Conservation (phyloP, 1,140 invertebrate species). For the Drosophila oshimai region DNA sequence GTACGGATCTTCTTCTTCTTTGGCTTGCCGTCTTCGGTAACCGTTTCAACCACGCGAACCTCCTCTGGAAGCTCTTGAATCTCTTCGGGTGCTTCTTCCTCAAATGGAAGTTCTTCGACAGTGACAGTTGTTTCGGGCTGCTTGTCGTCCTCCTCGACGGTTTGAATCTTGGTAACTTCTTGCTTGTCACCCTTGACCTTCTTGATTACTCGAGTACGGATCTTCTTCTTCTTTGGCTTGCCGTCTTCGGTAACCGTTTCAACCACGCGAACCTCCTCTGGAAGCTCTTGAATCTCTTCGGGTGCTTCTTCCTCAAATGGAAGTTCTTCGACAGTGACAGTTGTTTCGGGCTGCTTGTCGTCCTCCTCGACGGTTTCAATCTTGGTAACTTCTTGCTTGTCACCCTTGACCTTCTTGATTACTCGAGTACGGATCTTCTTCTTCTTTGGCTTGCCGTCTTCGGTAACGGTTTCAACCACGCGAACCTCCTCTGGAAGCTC, state of each 20-base stretch:
- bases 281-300: background rate
- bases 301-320: background rate
- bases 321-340: background rate
- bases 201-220: background rate
- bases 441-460: background rate
- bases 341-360: background rate
- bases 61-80: background rate
- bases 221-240: background rate
- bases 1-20: background rate
- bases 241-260: background rate
- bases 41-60: background rate
- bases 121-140: background rate
- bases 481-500: background rate
- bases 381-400: background rate
- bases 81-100: background rate
- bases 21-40: background rate
- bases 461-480: background rate
- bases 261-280: background rate
- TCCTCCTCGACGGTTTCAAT: background rate
- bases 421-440: background rate
- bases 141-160: background rate
- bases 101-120: background rate
- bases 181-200: background rate
- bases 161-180: background rate
- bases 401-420: background rate